Percentiles rank a stretch among this genome's conserved stretches.
These are phyloP conservation scores for Druon quercuslanigerum DNA, from an alignment of 1,140 invertebrate genomes.

Conservation along the genomic window DNA sequence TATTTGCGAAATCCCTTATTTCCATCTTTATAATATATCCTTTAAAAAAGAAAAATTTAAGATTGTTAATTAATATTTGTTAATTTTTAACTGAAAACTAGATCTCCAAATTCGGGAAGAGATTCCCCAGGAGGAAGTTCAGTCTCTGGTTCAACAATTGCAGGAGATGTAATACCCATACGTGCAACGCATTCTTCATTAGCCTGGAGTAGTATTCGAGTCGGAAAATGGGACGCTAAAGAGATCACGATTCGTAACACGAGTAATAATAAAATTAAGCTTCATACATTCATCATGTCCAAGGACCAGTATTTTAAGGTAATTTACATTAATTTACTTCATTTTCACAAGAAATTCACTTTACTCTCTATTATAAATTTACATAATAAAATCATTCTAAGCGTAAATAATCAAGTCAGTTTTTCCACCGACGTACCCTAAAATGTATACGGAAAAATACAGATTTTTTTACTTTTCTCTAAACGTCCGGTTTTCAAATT, in stretches of 20 bases:
- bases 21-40: no score
- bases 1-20: no score
- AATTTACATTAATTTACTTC: no score
- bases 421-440: no score
- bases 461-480: no score
- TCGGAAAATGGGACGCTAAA: constrained; percentile 71
- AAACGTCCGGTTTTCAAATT: no score
- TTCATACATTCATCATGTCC: constrained; percentile 69
- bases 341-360: constrained; percentile 8
- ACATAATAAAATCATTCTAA: no score
- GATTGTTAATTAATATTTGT: constrained; percentile 2
- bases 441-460: no score
- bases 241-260: constrained; percentile 75
- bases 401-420: no score
- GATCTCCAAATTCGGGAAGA: constrained; percentile 61
- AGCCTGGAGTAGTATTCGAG: constrained; percentile 75
- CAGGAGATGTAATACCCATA: constrained; percentile 70
- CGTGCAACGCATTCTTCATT: constrained; percentile 73
- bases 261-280: constrained; percentile 72
- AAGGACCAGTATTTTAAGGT: constrained; percentile 69
- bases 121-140: constrained; percentile 68
- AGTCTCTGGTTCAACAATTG: constrained; percentile 56
- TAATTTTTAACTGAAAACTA: constrained; percentile 40
- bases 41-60: no score
- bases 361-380: background rate